Percentiles rank a stretch among this genome's conserved stretches.
Conservation (phyloP, 2,888 invertebrate genomes). For the Neoascia interrupta region DNA sequence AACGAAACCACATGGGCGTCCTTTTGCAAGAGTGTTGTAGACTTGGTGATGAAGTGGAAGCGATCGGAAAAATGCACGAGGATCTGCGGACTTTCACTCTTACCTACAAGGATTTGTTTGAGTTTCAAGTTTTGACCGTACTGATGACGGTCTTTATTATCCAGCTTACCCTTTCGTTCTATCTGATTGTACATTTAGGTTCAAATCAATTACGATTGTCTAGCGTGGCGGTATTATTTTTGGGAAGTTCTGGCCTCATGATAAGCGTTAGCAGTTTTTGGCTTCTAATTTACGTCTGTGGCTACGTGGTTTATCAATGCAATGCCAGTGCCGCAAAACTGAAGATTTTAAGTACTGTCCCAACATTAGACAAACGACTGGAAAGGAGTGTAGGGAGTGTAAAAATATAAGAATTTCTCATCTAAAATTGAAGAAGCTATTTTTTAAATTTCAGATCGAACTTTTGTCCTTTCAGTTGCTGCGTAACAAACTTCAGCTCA, state of each 20-base stretch:
- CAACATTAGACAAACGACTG: conserved; percentile 5
- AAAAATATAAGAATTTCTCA: no score
- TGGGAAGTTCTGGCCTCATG: not conserved
- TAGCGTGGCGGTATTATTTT: conserved; percentile 6
- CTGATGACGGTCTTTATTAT: conserved; percentile 18
- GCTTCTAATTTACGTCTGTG: conserved; percentile 32
- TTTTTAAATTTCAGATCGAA: conserved; percentile 38
- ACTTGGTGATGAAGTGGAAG: conserved; percentile 12
- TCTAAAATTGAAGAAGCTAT: no score
- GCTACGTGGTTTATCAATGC: conserved; percentile 24
- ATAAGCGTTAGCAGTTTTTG: conserved; percentile 7
- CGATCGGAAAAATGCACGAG: conserved; percentile 38
- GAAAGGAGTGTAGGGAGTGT: conserved; percentile 28
- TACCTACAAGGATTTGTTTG: conserved; percentile 6
- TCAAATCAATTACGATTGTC: conserved; percentile 4
- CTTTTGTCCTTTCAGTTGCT: conserved; percentile 29
- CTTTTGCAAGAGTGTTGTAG: conserved; percentile 26
- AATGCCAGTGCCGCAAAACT: conserved; percentile 14
- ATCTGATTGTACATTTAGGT: conserved; percentile 10
- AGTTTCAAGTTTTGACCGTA: conserved; percentile 23
- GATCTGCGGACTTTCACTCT: conserved; percentile 1
- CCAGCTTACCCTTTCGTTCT: conserved; percentile 21
- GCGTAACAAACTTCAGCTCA: conserved; percentile 18
- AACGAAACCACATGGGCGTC: not conserved
- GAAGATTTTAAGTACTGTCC: not conserved